Base-by-base conservation (phyloP, 1,140 invertebrate species). In the Manduca sexta region DNA sequence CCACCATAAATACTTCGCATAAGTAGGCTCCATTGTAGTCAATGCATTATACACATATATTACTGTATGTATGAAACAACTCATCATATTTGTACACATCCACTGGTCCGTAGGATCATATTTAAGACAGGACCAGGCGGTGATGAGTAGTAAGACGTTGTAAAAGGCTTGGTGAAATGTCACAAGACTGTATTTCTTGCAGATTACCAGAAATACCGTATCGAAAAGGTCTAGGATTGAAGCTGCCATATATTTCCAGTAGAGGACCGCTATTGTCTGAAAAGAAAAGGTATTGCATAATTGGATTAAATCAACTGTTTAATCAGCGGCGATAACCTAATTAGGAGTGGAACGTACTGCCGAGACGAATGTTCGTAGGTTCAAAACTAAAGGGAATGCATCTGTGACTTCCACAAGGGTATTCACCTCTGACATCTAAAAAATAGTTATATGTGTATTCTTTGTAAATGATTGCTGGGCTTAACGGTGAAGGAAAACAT, bases 41-140 rank as follows among this genome's bases (percentile, higher is more conserved):
- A 97, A 86, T 86, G 95, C 91, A 76, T 97, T 97, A 73, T 97
- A 97, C 33, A 89, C 89, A 74, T 97, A 97, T 95, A 97, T 96
- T 41, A 96, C 87, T 3, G 95, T 88, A 66, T 98, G 97, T 5
- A 98, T 95, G 15, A 94, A 90, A 71, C 95, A 95, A 85, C 98
- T 98, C 63, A 97, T 89, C 43, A 94, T 92, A 90, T 95, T 93
- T 35, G 96, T 91, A 83, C 97, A 98, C 76, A 95, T 96, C 50
- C 97, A 94, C 45, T 67, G 63, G 37, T 74, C 63, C 12, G 64
- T 62, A 0, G 67, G 70, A 12, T 69, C 64, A 29, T 67, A 71
- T 17, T 71, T 71, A 14, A 74, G 43, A 16, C 95, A 92, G 64
- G 95, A 92, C 96, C 96, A 98, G 33, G 95, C 95, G 64, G 94